Evolutionary conservation across 2,113 vertebrate species (phyloP), one percentile per base, ranked within the genome.

Genomic region (Apaloderma vittatum): DNA sequence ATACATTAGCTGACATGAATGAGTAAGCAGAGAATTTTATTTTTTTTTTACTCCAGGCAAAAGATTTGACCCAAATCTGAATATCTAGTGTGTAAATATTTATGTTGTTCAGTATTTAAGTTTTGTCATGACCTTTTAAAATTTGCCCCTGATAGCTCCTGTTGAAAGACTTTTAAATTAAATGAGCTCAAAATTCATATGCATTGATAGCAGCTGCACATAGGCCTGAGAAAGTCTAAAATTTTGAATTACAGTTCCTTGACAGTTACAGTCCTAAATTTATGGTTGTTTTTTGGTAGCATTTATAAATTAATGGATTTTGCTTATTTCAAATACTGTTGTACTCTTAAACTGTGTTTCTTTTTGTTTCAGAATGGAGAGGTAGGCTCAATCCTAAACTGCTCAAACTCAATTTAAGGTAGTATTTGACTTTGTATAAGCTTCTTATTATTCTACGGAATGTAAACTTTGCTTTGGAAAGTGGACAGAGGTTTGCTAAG

Each of bases 331-430:
- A 51, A 77, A 32, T 40, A 43, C 61, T 92, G 37, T 59, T 66
- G 19, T 87, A 95, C 21, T 74, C 79, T 93, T 81, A 94, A 94
- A 83, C 34, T 93, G 16, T 95, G 58, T 70, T 92, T 98, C 79
- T 98, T 98, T 98, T 95, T 91, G 37, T 99, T 99, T 94, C 98
- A 99, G 99, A 98, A 99, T 83, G 99, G 98, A 97, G 98, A 99
- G 98, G 98, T 99, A 99, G 87, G 98, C 97, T 93, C n/a, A 45
- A 86, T 95, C 88, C 86, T 93, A 77, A 96, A 67, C 92, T 95
- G 68, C 91, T 96, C 89, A 89, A 91, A 95, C 55, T 94, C 68
- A 91, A 3, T 94, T 85, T 96, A 97, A 97, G 98, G 98, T 98
- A 98, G 93, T 95, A 92, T 97, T 94, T 97, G 88, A 37, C 63